Percentiles rank a stretch among this genome's conserved stretches.
Evolutionary conservation across 2,888 invertebrate genomes (phyloP).

Genomic region (Pheosia gnoma): DNA sequence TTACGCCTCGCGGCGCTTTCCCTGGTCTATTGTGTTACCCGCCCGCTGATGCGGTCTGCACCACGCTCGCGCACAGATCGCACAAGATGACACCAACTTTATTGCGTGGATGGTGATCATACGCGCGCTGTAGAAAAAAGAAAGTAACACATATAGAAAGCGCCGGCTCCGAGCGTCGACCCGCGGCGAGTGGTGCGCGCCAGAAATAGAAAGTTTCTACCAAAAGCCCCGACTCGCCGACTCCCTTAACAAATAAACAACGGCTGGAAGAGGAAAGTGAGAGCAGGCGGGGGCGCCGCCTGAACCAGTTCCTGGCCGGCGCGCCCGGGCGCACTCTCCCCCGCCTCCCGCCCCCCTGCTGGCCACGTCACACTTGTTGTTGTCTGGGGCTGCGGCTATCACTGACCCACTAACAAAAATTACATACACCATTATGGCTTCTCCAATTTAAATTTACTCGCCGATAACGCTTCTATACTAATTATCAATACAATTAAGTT

Average conservation of each 20-base stretch:
- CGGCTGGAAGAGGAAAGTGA: conserved; percentile 77
- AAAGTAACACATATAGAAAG: conserved; percentile 81
- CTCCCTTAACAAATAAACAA: conserved; percentile 81
- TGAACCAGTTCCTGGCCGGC: conserved; percentile 64
- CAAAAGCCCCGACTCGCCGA: conserved; percentile 64
- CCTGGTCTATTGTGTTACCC: conserved; percentile 70
- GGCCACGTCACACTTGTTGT: conserved; percentile 51
- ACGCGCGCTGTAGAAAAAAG: conserved; percentile 70
- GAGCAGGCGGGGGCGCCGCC: conserved; percentile 65
- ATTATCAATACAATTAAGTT: conserved; percentile 50
- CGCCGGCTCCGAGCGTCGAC: conserved; percentile 75
- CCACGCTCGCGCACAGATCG: conserved; percentile 40
- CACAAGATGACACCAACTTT: conserved; percentile 62
- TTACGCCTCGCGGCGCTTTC: conserved; percentile 72
- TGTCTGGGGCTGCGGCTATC: conserved; percentile 42
- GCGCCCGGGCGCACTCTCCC: conserved; percentile 33
- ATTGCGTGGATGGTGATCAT: conserved; percentile 51
- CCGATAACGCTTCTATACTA: conserved; percentile 42
- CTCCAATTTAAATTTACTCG: conserved; percentile 39
- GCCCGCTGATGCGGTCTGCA: conserved; percentile 29
- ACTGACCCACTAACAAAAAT: conserved; percentile 73
- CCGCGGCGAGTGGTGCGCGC: conserved; percentile 71
- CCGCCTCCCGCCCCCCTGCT: conserved; percentile 31
- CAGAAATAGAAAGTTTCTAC: conserved; percentile 82
- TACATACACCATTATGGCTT: conserved; percentile 55